Conservation (phyloP, 1,140 invertebrate species). For the Heliconius hewitsoni region DNA sequence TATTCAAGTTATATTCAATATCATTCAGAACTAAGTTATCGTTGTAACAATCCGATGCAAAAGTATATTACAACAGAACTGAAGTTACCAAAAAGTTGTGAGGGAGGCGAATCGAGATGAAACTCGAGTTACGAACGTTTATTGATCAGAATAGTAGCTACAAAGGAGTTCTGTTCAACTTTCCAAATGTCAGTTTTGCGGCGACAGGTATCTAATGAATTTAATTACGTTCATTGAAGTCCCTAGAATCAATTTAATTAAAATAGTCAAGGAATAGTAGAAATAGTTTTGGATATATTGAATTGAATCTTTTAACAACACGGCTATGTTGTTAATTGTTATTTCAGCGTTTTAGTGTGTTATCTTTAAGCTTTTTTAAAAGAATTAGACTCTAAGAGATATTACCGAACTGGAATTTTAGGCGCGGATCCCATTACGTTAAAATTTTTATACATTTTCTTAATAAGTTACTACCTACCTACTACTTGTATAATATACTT, state of each 20-base stretch:
- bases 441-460: too few relatives aligned
- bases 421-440: too few relatives aligned
- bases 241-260: background rate
- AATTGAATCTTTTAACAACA: background rate
- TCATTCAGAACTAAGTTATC: background rate
- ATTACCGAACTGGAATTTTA: too few relatives aligned
- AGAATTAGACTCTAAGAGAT: too few relatives aligned
- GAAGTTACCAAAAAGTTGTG: constrained; percentile 22
- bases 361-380: too few relatives aligned
- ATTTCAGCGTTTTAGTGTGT: too few relatives aligned
- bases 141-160: constrained; percentile 4
- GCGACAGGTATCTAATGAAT: constrained; percentile 22
- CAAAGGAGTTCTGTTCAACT: constrained; percentile 21
- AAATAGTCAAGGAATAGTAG: background rate
- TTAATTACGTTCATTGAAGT: background rate
- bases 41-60: background rate
- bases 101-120: constrained; percentile 13
- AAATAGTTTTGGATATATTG: background rate
- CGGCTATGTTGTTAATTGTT: background rate
- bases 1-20: background rate
- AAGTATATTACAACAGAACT: background rate
- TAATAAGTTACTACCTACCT: too few relatives aligned
- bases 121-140: constrained; percentile 24
- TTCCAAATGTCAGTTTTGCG: constrained; percentile 14
- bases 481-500: too few relatives aligned